A percentile compares a stretch with the other conserved stretches of the same genome.
Conservation (phyloP, 2,888 invertebrate genomes). For the Margaritifera margaritifera region DNA sequence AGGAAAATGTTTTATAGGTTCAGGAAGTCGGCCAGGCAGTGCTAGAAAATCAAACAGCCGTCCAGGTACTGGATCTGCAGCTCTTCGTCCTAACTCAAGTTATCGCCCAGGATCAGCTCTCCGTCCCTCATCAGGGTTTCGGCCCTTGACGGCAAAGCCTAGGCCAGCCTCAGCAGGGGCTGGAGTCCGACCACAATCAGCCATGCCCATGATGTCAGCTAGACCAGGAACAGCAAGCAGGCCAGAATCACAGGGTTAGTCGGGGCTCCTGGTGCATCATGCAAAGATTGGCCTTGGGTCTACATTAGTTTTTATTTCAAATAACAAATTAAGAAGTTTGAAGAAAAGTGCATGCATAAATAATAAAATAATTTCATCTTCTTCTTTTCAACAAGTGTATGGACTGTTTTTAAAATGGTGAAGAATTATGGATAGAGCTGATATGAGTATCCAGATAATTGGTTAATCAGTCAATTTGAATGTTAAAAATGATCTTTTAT, state of each 20-base stretch:
- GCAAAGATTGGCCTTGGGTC: too few species aligned
- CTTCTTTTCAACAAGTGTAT: too few species aligned
- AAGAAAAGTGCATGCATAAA: background rate
- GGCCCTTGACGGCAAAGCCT: constrained; percentile 50
- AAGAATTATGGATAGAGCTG: too few species aligned
- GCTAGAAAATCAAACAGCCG: constrained; percentile 23
- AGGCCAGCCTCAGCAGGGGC: constrained; percentile 44
- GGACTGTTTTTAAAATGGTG: too few species aligned
- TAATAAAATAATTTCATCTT: too few species aligned
- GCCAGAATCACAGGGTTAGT: constrained; percentile 1
- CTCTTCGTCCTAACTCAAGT: constrained; percentile 58
- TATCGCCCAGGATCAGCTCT: constrained; percentile 68
- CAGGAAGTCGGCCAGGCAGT: constrained; percentile 30
- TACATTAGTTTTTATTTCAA: background rate
- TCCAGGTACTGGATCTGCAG: constrained; percentile 54
- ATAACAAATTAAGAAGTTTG: background rate
- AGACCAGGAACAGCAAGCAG: constrained; percentile 28
- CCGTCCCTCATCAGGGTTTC: constrained; percentile 58
- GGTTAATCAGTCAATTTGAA: too few species aligned
- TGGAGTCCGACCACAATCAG: constrained; percentile 19
- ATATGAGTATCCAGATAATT: too few species aligned
- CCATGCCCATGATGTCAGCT: constrained; percentile 15
- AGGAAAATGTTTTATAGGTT: constrained; percentile 2
- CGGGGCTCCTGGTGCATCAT: too few species aligned
- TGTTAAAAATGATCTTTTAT: too few species aligned